Conservation (phyloP, 2,888 invertebrate genomes). For the Frankliniella fusca region DNA sequence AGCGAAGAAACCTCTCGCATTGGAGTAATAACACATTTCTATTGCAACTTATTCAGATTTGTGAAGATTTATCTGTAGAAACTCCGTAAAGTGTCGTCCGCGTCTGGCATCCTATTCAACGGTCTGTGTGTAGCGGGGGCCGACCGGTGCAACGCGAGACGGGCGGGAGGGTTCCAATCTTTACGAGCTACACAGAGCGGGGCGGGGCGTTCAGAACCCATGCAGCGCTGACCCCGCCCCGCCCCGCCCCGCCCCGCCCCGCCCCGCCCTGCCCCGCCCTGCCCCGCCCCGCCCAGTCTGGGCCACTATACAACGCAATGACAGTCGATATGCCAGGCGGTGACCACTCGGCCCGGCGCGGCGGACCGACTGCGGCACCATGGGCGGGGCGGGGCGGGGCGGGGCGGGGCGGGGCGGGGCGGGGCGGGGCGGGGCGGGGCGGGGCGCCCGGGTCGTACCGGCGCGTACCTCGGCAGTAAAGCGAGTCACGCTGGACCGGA, state of each 20-base stretch:
- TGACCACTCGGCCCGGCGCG: no score
- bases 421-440: no score
- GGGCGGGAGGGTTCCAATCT: neutral
- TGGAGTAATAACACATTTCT: no score
- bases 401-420: no score
- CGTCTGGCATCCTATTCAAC: no score
- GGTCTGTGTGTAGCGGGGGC: neutral
- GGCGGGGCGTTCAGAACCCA: neutral
- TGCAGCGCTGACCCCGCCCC: neutral
- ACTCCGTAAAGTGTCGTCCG: no score
- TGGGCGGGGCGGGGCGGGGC: no score
- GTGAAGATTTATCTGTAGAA: no score
- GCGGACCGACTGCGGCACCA: no score
- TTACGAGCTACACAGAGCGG: neutral
- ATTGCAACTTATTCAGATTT: no score
- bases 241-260: neutral
- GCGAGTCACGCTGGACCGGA: neutral
- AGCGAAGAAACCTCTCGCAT: no score
- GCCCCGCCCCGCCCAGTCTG: neutral
- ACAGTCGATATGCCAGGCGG: neutral
- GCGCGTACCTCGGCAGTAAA: neutral
- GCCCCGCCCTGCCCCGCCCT: no score
- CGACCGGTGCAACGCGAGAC: neutral
- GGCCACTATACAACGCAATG: neutral
- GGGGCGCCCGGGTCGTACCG: neutral